Percentiles rank a stretch among this genome's conserved stretches.
These are phyloP conservation scores for Oncorhynchus kisutch DNA, from an alignment of 2,113 vertebrate genomes.

Conservation along the genomic window DNA sequence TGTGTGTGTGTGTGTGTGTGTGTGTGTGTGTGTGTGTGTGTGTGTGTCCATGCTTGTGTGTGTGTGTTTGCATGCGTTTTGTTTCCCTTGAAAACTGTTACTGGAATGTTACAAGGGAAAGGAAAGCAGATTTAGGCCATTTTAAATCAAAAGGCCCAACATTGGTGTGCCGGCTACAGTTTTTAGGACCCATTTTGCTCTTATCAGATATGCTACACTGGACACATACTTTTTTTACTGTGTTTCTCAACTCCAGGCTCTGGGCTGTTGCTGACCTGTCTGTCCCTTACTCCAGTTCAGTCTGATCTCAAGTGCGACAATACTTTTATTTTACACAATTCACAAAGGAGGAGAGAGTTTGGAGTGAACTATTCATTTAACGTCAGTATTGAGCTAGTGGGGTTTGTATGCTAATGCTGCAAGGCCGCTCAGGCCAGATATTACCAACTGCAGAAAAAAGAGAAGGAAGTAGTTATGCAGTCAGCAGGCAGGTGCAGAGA, in stretches of 20 bases:
- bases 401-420: not conserved
- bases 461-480: conserved; percentile 15
- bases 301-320: too few relatives aligned
- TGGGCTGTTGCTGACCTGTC: too few relatives aligned
- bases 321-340: too few relatives aligned
- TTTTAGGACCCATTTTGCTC: not conserved
- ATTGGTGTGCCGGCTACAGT: not conserved
- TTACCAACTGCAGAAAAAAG: not conserved
- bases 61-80: not conserved
- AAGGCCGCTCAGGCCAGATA: not conserved
- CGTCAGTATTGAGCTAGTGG: too few relatives aligned
- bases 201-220: not conserved
- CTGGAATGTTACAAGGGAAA: not conserved
- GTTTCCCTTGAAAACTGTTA: not conserved
- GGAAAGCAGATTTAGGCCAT: not conserved
- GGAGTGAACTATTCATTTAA: too few relatives aligned
- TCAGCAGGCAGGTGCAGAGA: conserved; percentile 36
- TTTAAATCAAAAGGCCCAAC: not conserved
- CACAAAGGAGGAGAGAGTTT: too few relatives aligned
- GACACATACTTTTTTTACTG: too few relatives aligned
- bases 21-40: not conserved
- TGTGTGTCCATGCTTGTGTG: not conserved
- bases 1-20: not conserved
- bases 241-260: too few relatives aligned
- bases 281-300: too few relatives aligned